Conservation (phyloP, 1,140 invertebrate species). For the Drosophila repletoides region DNA sequence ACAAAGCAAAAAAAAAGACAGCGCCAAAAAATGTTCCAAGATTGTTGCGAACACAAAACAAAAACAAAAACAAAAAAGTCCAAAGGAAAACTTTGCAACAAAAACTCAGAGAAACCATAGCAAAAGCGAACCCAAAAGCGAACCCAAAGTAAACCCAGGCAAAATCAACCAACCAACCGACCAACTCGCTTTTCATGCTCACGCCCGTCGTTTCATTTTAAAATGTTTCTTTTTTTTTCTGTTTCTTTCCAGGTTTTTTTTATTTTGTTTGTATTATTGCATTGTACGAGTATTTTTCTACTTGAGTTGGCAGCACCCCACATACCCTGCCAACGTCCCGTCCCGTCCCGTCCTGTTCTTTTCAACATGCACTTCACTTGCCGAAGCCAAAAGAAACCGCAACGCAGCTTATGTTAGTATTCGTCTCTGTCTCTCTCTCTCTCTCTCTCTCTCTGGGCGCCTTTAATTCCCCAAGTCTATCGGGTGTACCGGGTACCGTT, state of each 20-base stretch:
- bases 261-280: conserved; percentile 65
- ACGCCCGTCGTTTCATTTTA: conserved; percentile 74
- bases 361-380: conserved; percentile 63
- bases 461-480: too few species aligned
- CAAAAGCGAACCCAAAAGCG: conserved; percentile 9
- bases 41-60: conserved; percentile 70
- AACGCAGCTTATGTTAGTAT: conserved; percentile 67
- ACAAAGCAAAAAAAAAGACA: conserved; percentile 54
- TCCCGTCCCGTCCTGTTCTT: conserved; percentile 24
- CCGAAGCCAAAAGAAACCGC: conserved; percentile 66
- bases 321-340: too few species aligned
- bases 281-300: conserved; percentile 78
- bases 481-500: conserved; percentile 19
- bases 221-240: conserved; percentile 54
- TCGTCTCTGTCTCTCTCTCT: conserved; percentile 1
- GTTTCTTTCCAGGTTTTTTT: conserved; percentile 21
- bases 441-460: neutral
- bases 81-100: conserved; percentile 44
- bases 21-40: conserved; percentile 74
- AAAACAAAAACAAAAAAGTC: conserved; percentile 66
- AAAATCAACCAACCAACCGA: conserved; percentile 38
- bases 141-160: conserved; percentile 12
- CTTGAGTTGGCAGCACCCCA: conserved; percentile 74
- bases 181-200: conserved; percentile 66
- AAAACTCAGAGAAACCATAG: conserved; percentile 7